Base-by-base conservation (phyloP, 1,140 invertebrate genomes). In the Apis dorsata region DNA sequence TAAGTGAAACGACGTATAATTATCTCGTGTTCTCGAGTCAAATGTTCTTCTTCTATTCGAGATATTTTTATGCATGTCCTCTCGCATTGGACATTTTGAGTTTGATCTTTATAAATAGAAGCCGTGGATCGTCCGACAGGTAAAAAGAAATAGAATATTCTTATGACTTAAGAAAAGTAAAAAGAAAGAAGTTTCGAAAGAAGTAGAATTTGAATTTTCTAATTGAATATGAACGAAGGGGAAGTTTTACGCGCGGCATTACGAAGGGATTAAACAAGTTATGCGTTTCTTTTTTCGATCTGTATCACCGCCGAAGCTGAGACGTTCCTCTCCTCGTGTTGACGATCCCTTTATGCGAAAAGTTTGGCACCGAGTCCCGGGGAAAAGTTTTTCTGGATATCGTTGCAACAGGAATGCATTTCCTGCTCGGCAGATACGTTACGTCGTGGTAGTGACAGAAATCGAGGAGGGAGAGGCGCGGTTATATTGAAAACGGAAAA, bases 401-500 rank as follows among this genome's bases (percentile, higher is more conserved):
- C 81, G 81, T 13, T 63, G 76, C 57, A 8, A n/a, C 65, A 62
- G 65, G 80, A 59, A 79, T 83, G 81, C 76, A 83, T 83, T 83
- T 66, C 66, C 81, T 63, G 66, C n/a, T 49, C 44, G 59, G 66
- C 17, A 59, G 81, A 83, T 83, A 83, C 51, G 55, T 83, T 78
- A 83, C 75, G 79, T n/a, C 55, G 75, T 24, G 75, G 75, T 65
- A 55, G 81, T 71, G 81, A 83, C 81, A 83, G 75, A 83, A 79
- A 68, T 72, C 81, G 75, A 72, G 76, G 76, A 70, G 51, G 34
- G 34, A 59, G 49, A 28, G 66, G 63, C 53, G 68, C 81, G 68
- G 81, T 83, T 79, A 83, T 83, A 83, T 83, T 78, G 76, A 78
- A 79, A 78, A 78, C 81, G 76, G 76, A 72, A 71, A 71, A 79